Conservation (phyloP, 2,797 vertebrate species). For the Aythya fuligula region DNA sequence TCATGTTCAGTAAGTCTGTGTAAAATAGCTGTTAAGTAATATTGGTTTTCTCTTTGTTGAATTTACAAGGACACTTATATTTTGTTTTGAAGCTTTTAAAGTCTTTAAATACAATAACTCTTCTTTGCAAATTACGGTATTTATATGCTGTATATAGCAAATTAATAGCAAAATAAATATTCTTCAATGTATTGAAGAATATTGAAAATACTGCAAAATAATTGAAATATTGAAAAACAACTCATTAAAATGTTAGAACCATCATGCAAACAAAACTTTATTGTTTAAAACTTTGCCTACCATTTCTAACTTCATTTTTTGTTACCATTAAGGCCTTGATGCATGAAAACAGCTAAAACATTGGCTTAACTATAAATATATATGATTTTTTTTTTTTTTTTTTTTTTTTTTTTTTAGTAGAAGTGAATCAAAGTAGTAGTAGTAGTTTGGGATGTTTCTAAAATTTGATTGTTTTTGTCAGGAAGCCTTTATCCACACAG, state of each 20-base stretch:
- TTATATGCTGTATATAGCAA: no score
- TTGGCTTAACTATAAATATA: not conserved
- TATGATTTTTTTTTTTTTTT: accelerated
- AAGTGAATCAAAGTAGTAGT: not conserved
- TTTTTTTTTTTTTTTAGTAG: not conserved
- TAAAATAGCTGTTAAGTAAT: not conserved
- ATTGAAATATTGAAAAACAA: not conserved
- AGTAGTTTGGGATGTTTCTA: not conserved
- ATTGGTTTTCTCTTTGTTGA: not conserved
- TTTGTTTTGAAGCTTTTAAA: not conserved
- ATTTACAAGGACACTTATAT: not conserved
- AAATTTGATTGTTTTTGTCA: not conserved
- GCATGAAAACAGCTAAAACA: not conserved
- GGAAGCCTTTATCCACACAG: not conserved
- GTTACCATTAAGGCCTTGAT: not conserved
- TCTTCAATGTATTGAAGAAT: not conserved
- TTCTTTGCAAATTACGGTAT: not conserved
- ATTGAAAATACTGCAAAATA: no score
- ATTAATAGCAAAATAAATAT: not conserved
- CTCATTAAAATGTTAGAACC: not conserved
- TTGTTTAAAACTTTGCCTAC: not conserved
- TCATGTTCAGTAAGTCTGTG: not conserved
- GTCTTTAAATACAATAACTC: not conserved
- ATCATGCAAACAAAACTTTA: not conserved
- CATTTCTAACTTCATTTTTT: not conserved